Conservation (phyloP, 2,113 vertebrate genomes). For the Callaeas wilsoni region DNA sequence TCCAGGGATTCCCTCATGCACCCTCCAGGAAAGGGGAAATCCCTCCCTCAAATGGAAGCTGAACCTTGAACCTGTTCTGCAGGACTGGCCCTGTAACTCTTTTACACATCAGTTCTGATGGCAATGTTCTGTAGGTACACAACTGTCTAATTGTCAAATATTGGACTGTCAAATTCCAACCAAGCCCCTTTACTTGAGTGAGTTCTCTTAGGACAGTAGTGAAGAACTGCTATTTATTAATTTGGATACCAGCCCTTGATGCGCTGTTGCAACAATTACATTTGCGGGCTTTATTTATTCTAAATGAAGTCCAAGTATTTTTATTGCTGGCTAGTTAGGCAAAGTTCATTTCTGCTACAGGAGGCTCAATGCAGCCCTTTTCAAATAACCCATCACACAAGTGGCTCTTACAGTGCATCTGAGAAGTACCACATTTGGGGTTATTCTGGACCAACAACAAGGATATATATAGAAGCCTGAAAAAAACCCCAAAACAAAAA, state of each 20-base stretch:
- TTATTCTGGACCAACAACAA: neutral
- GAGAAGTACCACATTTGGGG: neutral
- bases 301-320: neutral
- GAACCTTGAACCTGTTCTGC: neutral
- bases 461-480: neutral
- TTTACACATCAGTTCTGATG: neutral
- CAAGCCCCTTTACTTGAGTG: neutral
- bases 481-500: neutral
- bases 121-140: rapidly evolving
- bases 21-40: neutral
- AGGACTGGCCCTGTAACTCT: neutral
- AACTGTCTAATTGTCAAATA: neutral
- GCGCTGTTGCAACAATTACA: neutral
- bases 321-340: neutral
- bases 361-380: neutral
- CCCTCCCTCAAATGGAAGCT: neutral
- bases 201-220: neutral
- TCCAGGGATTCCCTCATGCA: neutral
- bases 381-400: neutral
- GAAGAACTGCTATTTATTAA: neutral
- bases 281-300: rapidly evolving
- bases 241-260: neutral
- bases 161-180: neutral
- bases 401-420: neutral
- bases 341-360: neutral